Evolutionary conservation across 2,888 invertebrate genomes (phyloP), one percentile per base, ranked within the genome.

Genomic region (Nephrocerus scutellatus): DNA sequence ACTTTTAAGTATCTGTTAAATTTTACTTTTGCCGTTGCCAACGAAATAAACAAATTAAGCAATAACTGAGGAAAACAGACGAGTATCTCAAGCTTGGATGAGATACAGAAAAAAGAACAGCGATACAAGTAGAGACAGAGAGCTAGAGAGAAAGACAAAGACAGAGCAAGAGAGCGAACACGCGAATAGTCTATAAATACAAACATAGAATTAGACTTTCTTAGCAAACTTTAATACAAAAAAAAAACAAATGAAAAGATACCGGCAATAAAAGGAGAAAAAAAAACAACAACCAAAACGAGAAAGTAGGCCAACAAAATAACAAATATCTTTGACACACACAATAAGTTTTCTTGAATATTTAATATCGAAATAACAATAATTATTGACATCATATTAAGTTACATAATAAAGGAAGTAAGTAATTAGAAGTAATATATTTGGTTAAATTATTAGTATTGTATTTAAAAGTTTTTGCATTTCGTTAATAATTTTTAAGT

Each of bases 1-100:
- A n/a, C n/a, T 61, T 63, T 59, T 61, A 61, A 61, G 61, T 61
- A 61, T 61, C 61, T 61, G 63, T 63, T 61, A 62, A n/a, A n/a
- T n/a, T n/a, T n/a, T n/a, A n/a, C n/a, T n/a, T n/a, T n/a, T n/a
- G n/a, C n/a, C n/a, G n/a, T n/a, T n/a, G n/a, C n/a, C n/a, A n/a
- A n/a, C n/a, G n/a, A n/a, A n/a, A n/a, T n/a, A n/a, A n/a, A n/a
- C n/a, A n/a, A n/a, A n/a, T n/a, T n/a, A n/a, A n/a, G n/a, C n/a
- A n/a, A n/a, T n/a, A n/a, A n/a, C n/a, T n/a, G n/a, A n/a, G n/a
- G n/a, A n/a, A n/a, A n/a, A n/a, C n/a, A n/a, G n/a, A n/a, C n/a
- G n/a, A n/a, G n/a, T n/a, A n/a, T n/a, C n/a, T n/a, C n/a, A n/a
- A n/a, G 33, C 22, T 20, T 23, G 38, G 29, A 20, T 35, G 29